Evolutionary conservation across 2,888 invertebrate genomes (phyloP).

Genomic region (Plagodis dolabraria): DNA sequence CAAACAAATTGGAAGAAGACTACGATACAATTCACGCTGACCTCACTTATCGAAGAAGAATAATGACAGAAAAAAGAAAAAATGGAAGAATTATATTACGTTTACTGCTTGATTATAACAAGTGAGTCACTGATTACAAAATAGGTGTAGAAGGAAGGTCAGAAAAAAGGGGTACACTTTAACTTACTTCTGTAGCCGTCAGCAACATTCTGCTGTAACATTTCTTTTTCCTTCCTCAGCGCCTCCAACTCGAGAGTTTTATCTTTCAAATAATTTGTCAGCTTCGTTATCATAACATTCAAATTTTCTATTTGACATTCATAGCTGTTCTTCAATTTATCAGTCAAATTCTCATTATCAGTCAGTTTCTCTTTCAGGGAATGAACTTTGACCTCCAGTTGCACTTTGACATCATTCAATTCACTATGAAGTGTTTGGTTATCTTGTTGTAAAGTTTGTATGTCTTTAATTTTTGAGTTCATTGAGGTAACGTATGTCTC

Average conservation of each 20-base stretch:
- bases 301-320: conserved; percentile 66
- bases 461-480: conserved; percentile 50
- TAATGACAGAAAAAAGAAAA: no score
- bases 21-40: no score
- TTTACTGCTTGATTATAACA: not conserved
- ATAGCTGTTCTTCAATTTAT: conserved; percentile 62
- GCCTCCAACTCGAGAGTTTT: conserved; percentile 59
- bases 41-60: no score
- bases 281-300: conserved; percentile 63
- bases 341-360: conserved; percentile 63
- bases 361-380: conserved; percentile 64
- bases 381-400: conserved; percentile 64
- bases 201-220: conserved; percentile 46
- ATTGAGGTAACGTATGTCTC: conserved; percentile 45
- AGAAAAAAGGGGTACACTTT: not conserved
- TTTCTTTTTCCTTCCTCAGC: conserved; percentile 56
- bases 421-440: conserved; percentile 57
- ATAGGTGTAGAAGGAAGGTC: no score
- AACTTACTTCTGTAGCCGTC: conserved; percentile 54
- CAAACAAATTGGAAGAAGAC: no score
- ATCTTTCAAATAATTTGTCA: conserved; percentile 64
- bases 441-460: conserved; percentile 53
- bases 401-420: conserved; percentile 59
- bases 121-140: no score
- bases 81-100: not conserved